Conservation (phyloP, 2,797 vertebrate species). For the Petrocephalus sullivani region DNA sequence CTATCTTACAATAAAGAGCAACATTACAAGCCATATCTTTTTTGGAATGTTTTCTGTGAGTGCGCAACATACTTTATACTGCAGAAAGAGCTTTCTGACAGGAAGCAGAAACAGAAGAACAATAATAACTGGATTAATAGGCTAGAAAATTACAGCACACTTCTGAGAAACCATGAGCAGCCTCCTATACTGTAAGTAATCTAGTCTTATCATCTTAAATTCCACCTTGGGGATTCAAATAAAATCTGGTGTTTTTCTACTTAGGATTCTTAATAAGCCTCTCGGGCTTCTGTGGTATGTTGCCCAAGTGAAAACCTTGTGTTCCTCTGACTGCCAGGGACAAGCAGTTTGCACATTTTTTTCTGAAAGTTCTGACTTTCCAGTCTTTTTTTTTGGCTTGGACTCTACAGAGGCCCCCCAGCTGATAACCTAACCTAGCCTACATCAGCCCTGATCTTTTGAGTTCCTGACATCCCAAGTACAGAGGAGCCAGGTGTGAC, state of each 20-base stretch:
- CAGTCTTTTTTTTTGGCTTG: background rate
- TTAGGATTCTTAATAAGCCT: conserved; percentile 69
- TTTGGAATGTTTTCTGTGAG: conserved; percentile 1
- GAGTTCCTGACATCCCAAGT: background rate
- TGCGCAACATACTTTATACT: background rate
- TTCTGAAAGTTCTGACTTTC: background rate
- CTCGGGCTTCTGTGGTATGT: conserved; percentile 58
- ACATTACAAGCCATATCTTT: background rate
- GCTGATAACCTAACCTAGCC: background rate
- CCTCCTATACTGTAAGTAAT: conserved; percentile 60
- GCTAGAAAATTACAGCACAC: conserved; percentile 16
- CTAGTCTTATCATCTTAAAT: conserved; percentile 63
- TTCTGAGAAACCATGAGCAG: conserved; percentile 36
- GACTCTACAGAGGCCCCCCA: background rate
- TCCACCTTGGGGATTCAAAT: conserved; percentile 53
- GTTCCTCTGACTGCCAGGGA: conserved; percentile 7
- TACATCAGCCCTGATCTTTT: background rate
- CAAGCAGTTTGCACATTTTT: background rate
- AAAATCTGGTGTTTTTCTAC: conserved; percentile 75
- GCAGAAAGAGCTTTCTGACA: background rate
- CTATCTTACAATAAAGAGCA: background rate
- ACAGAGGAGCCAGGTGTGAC: background rate
- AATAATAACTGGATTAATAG: conserved; percentile 15
- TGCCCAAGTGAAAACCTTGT: conserved; percentile 49
- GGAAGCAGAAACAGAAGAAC: background rate